A percentile compares a stretch with the other conserved stretches of the same genome.
Evolutionary conservation across 2,797 vertebrate species (phyloP).

Genomic region (Somateria mollissima): DNA sequence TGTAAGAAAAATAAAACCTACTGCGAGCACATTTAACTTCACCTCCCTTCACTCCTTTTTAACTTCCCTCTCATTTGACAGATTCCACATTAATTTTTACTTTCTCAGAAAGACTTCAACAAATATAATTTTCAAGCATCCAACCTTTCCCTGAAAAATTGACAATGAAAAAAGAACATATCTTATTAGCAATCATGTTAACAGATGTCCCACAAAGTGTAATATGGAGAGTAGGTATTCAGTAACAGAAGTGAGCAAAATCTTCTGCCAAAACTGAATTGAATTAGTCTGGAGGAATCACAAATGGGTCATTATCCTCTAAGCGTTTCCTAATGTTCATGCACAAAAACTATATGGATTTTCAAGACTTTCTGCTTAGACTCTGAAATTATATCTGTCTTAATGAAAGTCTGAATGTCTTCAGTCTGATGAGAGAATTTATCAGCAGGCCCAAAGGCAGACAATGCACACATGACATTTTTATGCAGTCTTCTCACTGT

Average conservation of each 20-base stretch:
- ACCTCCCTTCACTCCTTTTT: background rate
- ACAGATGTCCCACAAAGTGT: background rate
- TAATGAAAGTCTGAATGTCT: background rate
- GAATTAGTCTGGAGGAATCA: background rate
- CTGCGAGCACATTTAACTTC: background rate
- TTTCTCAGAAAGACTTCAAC: background rate
- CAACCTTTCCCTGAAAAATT: background rate
- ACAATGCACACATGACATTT: background rate
- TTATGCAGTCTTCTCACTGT: background rate
- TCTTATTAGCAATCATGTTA: conserved; percentile 32
- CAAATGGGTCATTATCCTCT: conserved; percentile 28
- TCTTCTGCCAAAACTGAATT: conserved; percentile 5
- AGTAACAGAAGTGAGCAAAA: conserved; percentile 16
- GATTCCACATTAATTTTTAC: conserved; percentile 17
- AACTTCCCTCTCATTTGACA: background rate
- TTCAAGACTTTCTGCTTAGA: background rate
- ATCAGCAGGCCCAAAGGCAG: background rate
- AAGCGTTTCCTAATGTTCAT: background rate
- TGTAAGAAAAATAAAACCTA: conserved; percentile 39
- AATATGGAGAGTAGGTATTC: conserved; percentile 3
- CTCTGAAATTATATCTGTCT: background rate
- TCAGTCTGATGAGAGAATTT: background rate
- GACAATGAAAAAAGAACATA: conserved; percentile 36
- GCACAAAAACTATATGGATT: background rate
- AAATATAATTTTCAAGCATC: background rate